These are phyloP conservation scores for Tetragnatha montana DNA, from an alignment of 2,888 invertebrate species.

Conservation along the genomic window DNA sequence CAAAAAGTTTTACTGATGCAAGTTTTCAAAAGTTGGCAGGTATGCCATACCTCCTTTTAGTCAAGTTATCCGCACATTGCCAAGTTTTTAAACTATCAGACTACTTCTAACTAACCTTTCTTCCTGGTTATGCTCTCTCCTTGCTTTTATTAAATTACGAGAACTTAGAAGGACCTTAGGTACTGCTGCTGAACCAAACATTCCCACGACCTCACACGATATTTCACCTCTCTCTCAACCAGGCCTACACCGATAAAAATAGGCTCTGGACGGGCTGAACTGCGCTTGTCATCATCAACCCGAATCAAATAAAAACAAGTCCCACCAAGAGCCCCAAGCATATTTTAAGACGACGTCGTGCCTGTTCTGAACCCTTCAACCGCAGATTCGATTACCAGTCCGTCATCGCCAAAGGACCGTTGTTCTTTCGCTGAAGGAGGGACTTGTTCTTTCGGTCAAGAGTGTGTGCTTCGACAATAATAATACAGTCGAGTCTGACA, in stretches of 20 bases:
- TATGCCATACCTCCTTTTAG: too few relatives aligned
- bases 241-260: not conserved
- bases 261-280: not conserved
- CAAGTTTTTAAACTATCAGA: too few relatives aligned
- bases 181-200: not conserved
- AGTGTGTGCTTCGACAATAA: not conserved
- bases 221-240: not conserved
- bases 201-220: not conserved
- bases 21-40: too few relatives aligned
- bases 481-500: conserved; percentile 25
- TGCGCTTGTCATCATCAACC: not conserved
- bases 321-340: not conserved
- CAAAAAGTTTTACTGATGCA: too few relatives aligned
- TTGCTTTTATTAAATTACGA: too few relatives aligned
- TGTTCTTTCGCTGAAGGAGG: conserved; percentile 19
- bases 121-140: too few relatives aligned
- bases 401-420: conserved; percentile 27
- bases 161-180: too few relatives aligned
- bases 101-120: too few relatives aligned
- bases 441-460: conserved; percentile 32
- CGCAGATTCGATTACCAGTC: conserved; percentile 11
- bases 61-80: too few relatives aligned
- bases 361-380: not conserved
- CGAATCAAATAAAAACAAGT: not conserved
- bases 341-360: not conserved